Evolutionary conservation across 2,113 vertebrate species (phyloP), one percentile per base, ranked within the genome.

Genomic region (Poicephalus meyeri): DNA sequence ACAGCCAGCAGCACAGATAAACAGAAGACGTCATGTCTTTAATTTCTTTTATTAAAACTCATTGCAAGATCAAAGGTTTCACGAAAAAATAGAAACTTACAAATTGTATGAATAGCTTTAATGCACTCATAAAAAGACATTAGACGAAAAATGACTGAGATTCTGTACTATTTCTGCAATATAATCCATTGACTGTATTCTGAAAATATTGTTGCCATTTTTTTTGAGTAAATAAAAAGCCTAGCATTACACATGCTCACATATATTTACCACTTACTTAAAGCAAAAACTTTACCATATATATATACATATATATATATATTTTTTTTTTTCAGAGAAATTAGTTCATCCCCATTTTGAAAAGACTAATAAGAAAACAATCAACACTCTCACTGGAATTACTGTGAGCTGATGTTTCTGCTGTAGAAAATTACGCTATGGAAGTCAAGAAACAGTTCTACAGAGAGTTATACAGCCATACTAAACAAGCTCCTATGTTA

Each of bases 121-220:
- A 97, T 96, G 84, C 94, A 97, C 87, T 98, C 96, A 96, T 96
- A 97, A 94, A 97, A 93, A 95, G 95, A 97, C 94, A 95, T 94
- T 73, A 92, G 97, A 97, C 28, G 93, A 97, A 97, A 97, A 98
- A 96, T 74, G 87, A 96, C 89, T 89, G 96, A 91, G 72, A 89
- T 95, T 97, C 91, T 95, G 80, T 94, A 97, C 90, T 96, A 60
- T 91, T 91, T 94, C 68, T 96, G 94, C 95, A 97, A 97, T 97
- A 93, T 84, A 97, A 96, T 97, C 95, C 79, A 94, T 95, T 86
- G 73, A 64, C 77, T 98, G 98, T 97, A 96, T 97, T 98, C 94
- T 97, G 96, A 98, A 98, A 98, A 98, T 98, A 98, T 81, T 95
- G 97, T 98, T 96, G 96, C 97, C 86, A 97, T 96, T 96, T 97